phyloP scores from a whole-genome alignment of 2,113 vertebrate species.

The Ciconia stormi region DNA sequence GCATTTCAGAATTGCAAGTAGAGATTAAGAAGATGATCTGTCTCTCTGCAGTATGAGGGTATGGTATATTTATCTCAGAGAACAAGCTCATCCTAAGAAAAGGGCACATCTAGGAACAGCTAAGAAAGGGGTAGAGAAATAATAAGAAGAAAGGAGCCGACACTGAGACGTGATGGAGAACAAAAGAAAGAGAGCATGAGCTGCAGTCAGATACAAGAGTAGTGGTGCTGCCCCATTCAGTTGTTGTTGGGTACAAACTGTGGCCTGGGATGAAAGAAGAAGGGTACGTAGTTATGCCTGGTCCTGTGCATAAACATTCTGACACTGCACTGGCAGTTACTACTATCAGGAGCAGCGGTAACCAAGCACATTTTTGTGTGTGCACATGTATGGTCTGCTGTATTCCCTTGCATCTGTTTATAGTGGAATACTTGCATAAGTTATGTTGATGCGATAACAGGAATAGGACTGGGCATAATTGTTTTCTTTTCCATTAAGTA shows the following conservation, averaged over 20 bases:
- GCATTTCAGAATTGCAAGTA: not conserved
- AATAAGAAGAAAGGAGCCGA: not conserved
- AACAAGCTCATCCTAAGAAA: not conserved
- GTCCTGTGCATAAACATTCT: not conserved
- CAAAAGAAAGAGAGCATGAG: not conserved
- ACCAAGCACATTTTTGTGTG: not conserved
- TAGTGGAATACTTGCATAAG: not conserved
- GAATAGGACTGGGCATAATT: not conserved
- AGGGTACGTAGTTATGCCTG: not conserved
- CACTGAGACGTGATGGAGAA: not conserved
- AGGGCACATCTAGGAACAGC: not conserved
- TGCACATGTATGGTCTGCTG: fast-evolving
- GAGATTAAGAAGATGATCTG: not conserved
- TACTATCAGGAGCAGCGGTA: not conserved
- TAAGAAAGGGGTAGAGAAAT: not conserved
- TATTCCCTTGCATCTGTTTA: not conserved
- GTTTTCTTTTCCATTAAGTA: not conserved
- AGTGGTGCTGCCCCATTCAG: not conserved
- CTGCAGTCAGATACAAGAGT: not conserved
- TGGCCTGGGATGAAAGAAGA: not conserved
- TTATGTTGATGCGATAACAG: not conserved
- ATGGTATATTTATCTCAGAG: not conserved
- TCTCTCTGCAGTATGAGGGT: not conserved
- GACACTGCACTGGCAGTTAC: not conserved
- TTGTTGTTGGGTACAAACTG: not conserved